Percentiles rank a stretch among this genome's conserved stretches.
Conservation (phyloP, 2,888 invertebrate species). For the Noctua pronuba region DNA sequence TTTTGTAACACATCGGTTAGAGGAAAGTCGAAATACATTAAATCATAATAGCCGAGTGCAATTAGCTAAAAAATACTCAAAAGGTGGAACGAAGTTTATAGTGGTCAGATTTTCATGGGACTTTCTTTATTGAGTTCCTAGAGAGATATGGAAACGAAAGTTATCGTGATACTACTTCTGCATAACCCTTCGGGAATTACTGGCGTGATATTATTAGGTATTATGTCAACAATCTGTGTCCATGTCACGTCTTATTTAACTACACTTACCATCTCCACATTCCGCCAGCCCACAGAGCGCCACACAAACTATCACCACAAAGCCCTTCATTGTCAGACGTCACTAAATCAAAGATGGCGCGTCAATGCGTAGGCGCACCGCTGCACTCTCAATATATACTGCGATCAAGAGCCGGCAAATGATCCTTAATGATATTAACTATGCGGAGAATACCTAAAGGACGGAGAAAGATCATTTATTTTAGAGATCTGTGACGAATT, state of each 20-base stretch:
- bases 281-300: constrained; percentile 35
- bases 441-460: constrained; percentile 20
- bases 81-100: too few species aligned
- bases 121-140: too few species aligned
- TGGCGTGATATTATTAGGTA: neutral
- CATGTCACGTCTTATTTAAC: neutral
- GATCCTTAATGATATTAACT: constrained; percentile 39
- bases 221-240: neutral
- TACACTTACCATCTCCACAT: constrained; percentile 46
- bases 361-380: constrained; percentile 48
- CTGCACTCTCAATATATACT: constrained; percentile 58
- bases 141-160: too few species aligned
- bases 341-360: constrained; percentile 35
- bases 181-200: neutral
- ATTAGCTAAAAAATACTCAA: too few species aligned
- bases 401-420: constrained; percentile 23
- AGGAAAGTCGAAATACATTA: too few species aligned
- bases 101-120: too few species aligned
- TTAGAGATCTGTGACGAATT: constrained; percentile 15
- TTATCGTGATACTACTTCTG: neutral
- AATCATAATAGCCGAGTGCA: too few species aligned
- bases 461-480: constrained; percentile 25
- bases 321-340: constrained; percentile 53
- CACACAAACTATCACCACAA: constrained; percentile 49
- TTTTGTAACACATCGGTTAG: neutral